A percentile compares a stretch with the other conserved stretches of the same genome.
Evolutionary conservation across 1,140 invertebrate species (phyloP).

Genomic region (Drosophila azteca): DNA sequence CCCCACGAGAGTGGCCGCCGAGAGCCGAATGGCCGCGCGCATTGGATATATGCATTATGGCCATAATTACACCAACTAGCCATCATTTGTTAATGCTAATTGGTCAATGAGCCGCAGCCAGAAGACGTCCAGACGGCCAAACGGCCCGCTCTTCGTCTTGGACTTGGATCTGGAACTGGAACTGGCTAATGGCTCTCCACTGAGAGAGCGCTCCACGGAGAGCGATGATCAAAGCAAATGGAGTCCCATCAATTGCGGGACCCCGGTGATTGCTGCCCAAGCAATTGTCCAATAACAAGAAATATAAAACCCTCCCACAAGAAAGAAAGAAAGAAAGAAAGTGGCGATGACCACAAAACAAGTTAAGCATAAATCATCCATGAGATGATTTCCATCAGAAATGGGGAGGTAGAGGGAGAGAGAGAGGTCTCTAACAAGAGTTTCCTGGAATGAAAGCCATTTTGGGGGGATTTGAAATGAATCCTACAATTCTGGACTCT

Average conservation of each 20-base stretch:
- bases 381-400: background rate
- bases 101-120: conserved; percentile 69
- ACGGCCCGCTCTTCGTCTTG: conserved; percentile 3
- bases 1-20: conserved; percentile 18
- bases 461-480: conserved; percentile 7
- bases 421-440: conserved; percentile 12
- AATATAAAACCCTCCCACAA: background rate
- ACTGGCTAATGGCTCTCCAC: too few relatives aligned
- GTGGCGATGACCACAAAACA: conserved; percentile 25
- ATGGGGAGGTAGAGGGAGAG: background rate
- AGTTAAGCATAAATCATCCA: conserved; percentile 22
- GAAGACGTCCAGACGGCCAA: background rate
- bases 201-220: too few relatives aligned
- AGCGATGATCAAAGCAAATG: conserved; percentile 39
- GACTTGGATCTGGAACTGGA: too few relatives aligned
- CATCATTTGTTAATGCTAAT: conserved; percentile 82
- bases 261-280: conserved; percentile 34
- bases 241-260: conserved; percentile 40
- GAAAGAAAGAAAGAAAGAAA: conserved; percentile 27
- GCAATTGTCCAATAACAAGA: conserved; percentile 3
- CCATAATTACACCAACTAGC: conserved; percentile 81
- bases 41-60: conserved; percentile 74
- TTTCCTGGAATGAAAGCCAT: conserved; percentile 15
- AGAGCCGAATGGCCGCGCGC: background rate
- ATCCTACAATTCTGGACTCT: background rate